Conservation (phyloP, 2,888 invertebrate species). For the Pristionchus mayeri region DNA sequence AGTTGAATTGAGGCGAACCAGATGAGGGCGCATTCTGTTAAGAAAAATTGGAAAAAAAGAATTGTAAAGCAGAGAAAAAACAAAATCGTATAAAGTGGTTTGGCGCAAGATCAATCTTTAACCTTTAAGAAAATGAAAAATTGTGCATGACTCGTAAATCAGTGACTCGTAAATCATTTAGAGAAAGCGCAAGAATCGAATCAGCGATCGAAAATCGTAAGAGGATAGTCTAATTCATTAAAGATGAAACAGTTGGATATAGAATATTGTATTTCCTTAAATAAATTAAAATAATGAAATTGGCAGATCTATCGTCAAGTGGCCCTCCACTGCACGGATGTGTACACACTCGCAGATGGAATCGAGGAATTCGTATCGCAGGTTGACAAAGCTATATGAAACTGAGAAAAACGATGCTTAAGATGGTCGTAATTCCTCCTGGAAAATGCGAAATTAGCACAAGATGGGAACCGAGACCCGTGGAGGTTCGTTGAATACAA, state of each 20-base stretch:
- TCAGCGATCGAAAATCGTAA: no score
- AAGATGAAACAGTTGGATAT: no score
- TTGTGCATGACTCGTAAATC: no score
- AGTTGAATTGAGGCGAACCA: background rate
- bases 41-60: no score
- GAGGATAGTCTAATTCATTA: no score
- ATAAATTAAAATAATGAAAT: background rate
- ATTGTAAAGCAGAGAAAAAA: no score
- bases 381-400: background rate
- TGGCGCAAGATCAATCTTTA: no score
- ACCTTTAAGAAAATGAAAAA: no score
- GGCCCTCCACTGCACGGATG: slow-evolving; percentile 56
- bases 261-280: no score
- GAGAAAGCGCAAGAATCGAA: no score
- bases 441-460: slow-evolving; percentile 69
- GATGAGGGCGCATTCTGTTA: background rate
- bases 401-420: background rate
- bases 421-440: slow-evolving; percentile 65
- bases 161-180: no score
- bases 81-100: no score
- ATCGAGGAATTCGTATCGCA: slow-evolving; percentile 68
- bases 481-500: slow-evolving; percentile 50
- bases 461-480: slow-evolving; percentile 77
- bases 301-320: slow-evolving; percentile 64
- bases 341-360: slow-evolving; percentile 60